phyloP scores from a whole-genome alignment of 2,113 vertebrate species.

The Lycaon pictus region DNA sequence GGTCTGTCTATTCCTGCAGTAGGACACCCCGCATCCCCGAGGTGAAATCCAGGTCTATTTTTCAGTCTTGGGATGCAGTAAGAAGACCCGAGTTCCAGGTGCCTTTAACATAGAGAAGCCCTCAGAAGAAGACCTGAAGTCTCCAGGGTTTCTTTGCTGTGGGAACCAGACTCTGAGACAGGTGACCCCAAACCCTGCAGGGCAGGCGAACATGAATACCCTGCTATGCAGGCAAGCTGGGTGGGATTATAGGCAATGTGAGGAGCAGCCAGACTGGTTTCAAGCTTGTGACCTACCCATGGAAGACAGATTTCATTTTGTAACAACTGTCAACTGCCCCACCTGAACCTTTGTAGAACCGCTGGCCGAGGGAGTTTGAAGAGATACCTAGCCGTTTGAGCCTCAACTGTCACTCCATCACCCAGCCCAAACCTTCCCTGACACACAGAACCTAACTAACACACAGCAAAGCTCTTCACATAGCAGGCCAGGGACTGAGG shows the following conservation, averaged over 20 bases:
- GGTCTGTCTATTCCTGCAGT: not conserved
- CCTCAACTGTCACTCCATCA: not conserved
- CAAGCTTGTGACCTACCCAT: conserved; percentile 63
- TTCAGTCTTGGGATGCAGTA: not conserved
- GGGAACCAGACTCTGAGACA: conserved; percentile 47
- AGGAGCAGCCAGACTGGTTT: conserved; percentile 75
- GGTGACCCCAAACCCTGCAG: not conserved
- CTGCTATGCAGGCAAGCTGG: not conserved
- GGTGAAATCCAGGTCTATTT: conserved; percentile 7
- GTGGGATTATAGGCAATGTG: conserved; percentile 77
- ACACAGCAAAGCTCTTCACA: not conserved
- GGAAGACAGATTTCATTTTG: conserved; percentile 77
- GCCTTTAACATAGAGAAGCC: not conserved
- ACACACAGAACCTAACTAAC: not conserved
- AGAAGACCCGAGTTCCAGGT: not conserved
- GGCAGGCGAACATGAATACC: conserved; percentile 8
- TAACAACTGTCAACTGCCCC: conserved; percentile 64
- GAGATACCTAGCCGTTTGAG: not conserved
- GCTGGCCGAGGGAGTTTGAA: not conserved
- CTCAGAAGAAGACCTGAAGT: not conserved
- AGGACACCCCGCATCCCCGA: not conserved
- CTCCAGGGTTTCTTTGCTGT: not conserved
- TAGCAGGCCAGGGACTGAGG: not conserved
- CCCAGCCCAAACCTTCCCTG: not conserved
- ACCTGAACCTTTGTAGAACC: conserved; percentile 13